Conservation (phyloP, 2,797 vertebrate genomes). For the Rhabdomys pumilio region DNA sequence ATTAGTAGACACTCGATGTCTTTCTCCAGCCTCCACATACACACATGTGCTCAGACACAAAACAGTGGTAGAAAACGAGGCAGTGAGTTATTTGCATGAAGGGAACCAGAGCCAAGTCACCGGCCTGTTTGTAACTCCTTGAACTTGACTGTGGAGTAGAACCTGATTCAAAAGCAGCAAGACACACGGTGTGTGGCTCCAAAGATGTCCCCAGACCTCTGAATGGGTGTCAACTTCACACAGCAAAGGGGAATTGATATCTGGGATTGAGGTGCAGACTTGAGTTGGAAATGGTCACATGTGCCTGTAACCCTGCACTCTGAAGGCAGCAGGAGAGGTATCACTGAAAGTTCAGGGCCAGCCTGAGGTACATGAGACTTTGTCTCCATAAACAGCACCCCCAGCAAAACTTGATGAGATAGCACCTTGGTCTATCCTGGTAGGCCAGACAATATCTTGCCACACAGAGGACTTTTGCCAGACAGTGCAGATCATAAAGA, state of each 20-base stretch:
- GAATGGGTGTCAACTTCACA: background rate
- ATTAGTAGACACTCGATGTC: background rate
- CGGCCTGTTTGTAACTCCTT: background rate
- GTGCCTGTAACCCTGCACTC: background rate
- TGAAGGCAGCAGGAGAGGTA: too few species aligned
- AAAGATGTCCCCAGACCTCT: background rate
- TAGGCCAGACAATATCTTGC: background rate
- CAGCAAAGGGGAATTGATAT: background rate
- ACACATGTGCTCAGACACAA: background rate
- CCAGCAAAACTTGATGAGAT: background rate
- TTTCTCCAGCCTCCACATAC: background rate
- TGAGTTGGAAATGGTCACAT: background rate
- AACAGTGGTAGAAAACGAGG: background rate
- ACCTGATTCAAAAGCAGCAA: background rate
- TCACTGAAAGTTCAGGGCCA: background rate
- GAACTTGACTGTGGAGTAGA: background rate
- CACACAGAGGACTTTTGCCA: background rate
- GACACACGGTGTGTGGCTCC: background rate
- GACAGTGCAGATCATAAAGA: background rate
- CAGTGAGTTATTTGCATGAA: background rate
- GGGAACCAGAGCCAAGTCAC: background rate
- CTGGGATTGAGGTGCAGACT: background rate
- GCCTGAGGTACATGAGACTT: background rate
- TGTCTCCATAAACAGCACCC: background rate
- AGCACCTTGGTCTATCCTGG: background rate